Percentiles rank a stretch among this genome's conserved stretches.
phyloP scores from a whole-genome alignment of 1,140 invertebrate species.

The Zaprionus africanus region DNA sequence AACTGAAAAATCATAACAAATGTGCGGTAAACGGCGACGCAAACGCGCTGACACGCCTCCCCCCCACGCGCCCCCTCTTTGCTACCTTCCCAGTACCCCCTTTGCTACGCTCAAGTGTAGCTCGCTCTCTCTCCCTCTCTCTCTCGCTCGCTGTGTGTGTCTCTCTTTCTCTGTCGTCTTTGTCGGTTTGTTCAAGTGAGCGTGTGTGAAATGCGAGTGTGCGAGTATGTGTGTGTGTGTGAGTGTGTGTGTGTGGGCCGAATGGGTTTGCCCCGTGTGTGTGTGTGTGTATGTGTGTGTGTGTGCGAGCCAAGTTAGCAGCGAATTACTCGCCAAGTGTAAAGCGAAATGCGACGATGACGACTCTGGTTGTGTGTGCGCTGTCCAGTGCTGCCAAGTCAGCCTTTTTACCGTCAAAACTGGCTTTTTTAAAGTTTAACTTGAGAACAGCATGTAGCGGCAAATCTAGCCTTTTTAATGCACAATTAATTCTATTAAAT shows the following conservation, averaged over 20 bases:
- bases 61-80: background rate
- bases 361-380: too few species aligned
- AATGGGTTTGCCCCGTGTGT: background rate
- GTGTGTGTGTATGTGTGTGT: constrained; percentile 19
- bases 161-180: constrained; percentile 5
- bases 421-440: too few species aligned
- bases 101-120: too few species aligned
- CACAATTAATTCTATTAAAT: too few species aligned
- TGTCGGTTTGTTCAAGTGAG: constrained; percentile 36
- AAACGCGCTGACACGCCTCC: background rate
- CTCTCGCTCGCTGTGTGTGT: background rate
- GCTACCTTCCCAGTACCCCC: background rate
- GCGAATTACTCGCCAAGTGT: constrained; percentile 39
- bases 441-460: too few species aligned
- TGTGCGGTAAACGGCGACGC: constrained; percentile 53
- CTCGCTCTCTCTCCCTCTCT: background rate
- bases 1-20: constrained; percentile 82
- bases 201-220: constrained; percentile 24
- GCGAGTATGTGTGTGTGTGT: background rate
- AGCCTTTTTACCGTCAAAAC: background rate
- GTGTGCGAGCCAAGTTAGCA: constrained; percentile 43
- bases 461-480: too few species aligned
- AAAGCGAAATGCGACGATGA: constrained; percentile 22
- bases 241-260: background rate
- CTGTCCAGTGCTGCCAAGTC: background rate